These are phyloP conservation scores for Diachasmimorpha longicaudata DNA, from an alignment of 1,140 invertebrate genomes.

Conservation along the genomic window DNA sequence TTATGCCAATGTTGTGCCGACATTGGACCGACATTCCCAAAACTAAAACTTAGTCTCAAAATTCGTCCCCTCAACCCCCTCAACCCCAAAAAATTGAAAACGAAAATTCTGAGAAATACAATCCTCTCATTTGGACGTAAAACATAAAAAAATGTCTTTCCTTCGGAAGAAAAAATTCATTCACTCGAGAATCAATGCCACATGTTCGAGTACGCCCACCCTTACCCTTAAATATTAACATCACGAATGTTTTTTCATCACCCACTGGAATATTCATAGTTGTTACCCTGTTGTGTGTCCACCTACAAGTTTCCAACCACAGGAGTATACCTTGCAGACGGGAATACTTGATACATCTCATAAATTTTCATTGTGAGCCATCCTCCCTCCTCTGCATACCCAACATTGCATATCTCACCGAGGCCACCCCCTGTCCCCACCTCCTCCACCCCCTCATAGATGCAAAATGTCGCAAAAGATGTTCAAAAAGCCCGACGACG, in stretches of 20 bases:
- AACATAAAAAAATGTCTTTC: too few relatives aligned
- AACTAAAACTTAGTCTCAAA: too few relatives aligned
- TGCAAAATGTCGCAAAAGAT: not conserved
- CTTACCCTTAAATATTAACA: too few relatives aligned
- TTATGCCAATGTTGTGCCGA: too few relatives aligned
- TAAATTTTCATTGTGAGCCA: constrained; percentile 39
- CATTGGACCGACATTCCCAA: too few relatives aligned
- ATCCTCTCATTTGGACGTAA: too few relatives aligned
- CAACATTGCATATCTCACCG: not conserved
- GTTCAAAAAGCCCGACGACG: not conserved
- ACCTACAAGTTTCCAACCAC: constrained; percentile 10
- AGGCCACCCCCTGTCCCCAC: not conserved
- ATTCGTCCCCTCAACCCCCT: too few relatives aligned
- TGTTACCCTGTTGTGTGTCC: constrained; percentile 14
- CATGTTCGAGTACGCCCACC: too few relatives aligned
- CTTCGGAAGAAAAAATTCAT: too few relatives aligned
- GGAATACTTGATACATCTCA: constrained; percentile 32
- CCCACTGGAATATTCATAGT: constrained; percentile 21
- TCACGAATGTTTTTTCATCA: constrained; percentile 1
- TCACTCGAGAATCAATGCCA: too few relatives aligned
- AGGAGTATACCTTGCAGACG: constrained; percentile 11
- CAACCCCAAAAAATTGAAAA: too few relatives aligned
- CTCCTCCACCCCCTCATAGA: not conserved
- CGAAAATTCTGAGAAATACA: too few relatives aligned
- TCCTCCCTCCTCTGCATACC: constrained; percentile 7